Base-by-base conservation (phyloP, 2,113 vertebrate genomes). In the Charadrius vociferus region DNA sequence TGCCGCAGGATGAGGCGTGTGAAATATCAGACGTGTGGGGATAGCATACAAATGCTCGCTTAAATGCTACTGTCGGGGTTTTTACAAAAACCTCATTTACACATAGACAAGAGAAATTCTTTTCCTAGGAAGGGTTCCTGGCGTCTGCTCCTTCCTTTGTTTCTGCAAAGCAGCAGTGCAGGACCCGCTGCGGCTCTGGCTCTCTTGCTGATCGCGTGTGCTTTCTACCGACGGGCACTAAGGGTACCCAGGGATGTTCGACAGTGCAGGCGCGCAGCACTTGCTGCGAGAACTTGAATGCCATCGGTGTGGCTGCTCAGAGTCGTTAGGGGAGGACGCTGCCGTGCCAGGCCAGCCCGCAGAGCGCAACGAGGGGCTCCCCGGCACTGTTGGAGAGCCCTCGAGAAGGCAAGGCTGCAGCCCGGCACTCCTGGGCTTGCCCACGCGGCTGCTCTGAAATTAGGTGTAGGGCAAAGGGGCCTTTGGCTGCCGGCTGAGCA, bases 251-350 rank as follows among this genome's bases (percentile, higher is more conserved):
- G 70, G 61, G 56, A 1, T 13, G 47, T 16, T n/a, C 45, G 14
- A 3, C 0, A 1, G 5, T 1, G 16, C 3, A 2, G 36, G 23
- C 0, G 0, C 2, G 3, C 26, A 9, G 3, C 2, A 1, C 62
- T 26, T 21, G n/a, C 80, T 37, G 74, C 5, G 6, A 16, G 52
- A 47, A 8, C 49, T 10, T 4, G 16, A 14, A 56, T 30, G 70
- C 41, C 41, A 1, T 4, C 3, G 0, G 2, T 0, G 1, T 16
- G 50, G 6, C 32, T 29, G 81, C 87, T 71, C 43, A 3, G 61
- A 5, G 22, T 65, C 20, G 0, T 4, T 4, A 1, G 12, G 45
- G 59, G 12, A 63, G 45, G 77, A 14, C 4, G 3, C 39, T 37
- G 15, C 74, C 0, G 7, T 43, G 45, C 30, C 26, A 24, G 34